phyloP scores from a whole-genome alignment of 2,888 invertebrate species.

The Nowickia ferox region DNA sequence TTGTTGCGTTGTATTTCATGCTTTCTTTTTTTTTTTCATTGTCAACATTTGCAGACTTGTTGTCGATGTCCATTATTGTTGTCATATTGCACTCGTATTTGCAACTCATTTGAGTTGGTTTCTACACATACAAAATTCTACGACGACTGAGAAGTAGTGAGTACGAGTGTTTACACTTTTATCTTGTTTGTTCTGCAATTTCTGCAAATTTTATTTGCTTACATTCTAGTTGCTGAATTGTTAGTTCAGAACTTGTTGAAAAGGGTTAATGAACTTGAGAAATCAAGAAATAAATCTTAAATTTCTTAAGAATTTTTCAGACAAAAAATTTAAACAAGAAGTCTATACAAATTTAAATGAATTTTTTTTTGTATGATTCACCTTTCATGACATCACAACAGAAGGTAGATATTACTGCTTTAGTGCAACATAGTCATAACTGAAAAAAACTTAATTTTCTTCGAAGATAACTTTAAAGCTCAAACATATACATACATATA shows the following conservation, averaged over 20 bases:
- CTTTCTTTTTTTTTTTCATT: slow-evolving; percentile 6
- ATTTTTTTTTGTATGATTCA: too few relatives aligned
- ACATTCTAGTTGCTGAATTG: neutral
- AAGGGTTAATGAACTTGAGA: slow-evolving; percentile 52
- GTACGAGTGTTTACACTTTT: slow-evolving; percentile 45
- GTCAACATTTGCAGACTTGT: slow-evolving; percentile 56
- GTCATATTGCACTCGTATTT: slow-evolving; percentile 30
- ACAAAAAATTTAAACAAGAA: too few relatives aligned
- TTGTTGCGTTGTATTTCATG: neutral
- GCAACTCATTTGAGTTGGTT: slow-evolving; percentile 57
- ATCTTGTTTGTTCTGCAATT: slow-evolving; percentile 13
- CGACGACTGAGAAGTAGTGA: slow-evolving; percentile 8
- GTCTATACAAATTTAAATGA: too few relatives aligned
- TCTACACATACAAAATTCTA: slow-evolving; percentile 16
- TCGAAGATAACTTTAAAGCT: too few relatives aligned
- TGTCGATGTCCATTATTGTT: slow-evolving; percentile 43
- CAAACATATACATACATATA: too few relatives aligned
- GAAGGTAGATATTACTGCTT: too few relatives aligned
- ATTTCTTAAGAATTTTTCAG: too few relatives aligned
- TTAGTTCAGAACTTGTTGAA: slow-evolving; percentile 27
- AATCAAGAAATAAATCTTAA: neutral
- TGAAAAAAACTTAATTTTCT: too few relatives aligned
- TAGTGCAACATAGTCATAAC: too few relatives aligned
- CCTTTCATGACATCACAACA: too few relatives aligned
- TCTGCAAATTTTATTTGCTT: slow-evolving; percentile 12